Conservation (phyloP, 92 coral and sea anemone genomes). For the Epizoanthus scotinus region DNA sequence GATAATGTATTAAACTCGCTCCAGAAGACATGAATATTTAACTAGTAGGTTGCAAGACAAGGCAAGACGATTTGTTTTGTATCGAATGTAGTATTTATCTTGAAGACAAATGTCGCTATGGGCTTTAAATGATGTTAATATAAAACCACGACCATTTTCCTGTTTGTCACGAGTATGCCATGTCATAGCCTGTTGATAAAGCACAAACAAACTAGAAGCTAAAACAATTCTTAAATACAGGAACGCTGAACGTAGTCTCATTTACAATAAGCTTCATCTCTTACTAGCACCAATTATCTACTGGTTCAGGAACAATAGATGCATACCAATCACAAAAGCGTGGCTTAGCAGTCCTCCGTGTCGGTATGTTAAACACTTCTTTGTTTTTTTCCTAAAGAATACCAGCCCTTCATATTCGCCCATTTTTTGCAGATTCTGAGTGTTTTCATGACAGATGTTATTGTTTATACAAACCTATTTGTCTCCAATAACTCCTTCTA, state of each 20-base stretch:
- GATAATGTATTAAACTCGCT: slow-evolving; percentile 21
- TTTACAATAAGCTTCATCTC: no score
- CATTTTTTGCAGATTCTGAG: not conserved
- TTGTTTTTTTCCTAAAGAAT: not conserved
- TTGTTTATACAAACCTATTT: slow-evolving; percentile 28
- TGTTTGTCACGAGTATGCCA: slow-evolving; percentile 22
- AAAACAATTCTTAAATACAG: not conserved
- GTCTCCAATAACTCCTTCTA: slow-evolving; percentile 9
- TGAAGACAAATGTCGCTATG: not conserved
- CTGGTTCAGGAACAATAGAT: not conserved
- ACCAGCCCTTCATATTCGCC: not conserved
- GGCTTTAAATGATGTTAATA: not conserved
- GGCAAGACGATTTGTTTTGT: not conserved
- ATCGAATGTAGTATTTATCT: slow-evolving; percentile 15
- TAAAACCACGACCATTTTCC: slow-evolving; percentile 1
- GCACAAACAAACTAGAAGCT: not conserved
- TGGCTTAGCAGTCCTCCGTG: no score
- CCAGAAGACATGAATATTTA: slow-evolving; percentile 17
- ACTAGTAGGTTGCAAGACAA: not conserved
- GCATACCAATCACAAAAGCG: no score
- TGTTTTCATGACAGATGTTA: not conserved
- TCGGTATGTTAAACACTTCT: not conserved
- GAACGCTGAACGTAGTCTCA: not conserved
- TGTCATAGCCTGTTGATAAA: not conserved
- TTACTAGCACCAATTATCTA: not conserved